Evolutionary conservation across 2,888 invertebrate species (phyloP).

Genomic region (Spialia ferax): DNA sequence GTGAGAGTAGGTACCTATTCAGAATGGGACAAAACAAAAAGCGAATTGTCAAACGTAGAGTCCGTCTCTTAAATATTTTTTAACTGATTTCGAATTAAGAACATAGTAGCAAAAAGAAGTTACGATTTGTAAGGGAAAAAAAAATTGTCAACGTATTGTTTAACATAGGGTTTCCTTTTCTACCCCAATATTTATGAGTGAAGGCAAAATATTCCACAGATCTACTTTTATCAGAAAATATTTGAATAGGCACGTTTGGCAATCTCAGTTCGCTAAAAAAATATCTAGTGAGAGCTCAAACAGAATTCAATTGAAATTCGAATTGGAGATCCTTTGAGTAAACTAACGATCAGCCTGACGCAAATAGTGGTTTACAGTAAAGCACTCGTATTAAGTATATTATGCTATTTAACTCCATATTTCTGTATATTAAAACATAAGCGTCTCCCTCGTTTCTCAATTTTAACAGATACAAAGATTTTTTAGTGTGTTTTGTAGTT

Average conservation of each 20-base stretch:
- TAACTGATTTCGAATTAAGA: constrained; percentile 57
- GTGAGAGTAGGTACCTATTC: too few species aligned
- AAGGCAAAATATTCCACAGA: not conserved
- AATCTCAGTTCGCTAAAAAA: constrained; percentile 21
- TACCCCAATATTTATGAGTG: not conserved
- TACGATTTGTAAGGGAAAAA: too few species aligned
- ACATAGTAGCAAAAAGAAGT: constrained; percentile 5
- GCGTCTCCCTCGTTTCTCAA: too few species aligned
- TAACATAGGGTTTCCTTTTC: constrained; percentile 7
- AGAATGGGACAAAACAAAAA: too few species aligned
- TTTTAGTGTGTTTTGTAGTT: too few species aligned
- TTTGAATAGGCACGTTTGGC: constrained; percentile 23
- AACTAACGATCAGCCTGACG: constrained; percentile 7
- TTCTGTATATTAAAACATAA: too few species aligned
- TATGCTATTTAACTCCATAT: too few species aligned
- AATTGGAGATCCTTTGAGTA: constrained; percentile 12
- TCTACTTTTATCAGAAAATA: constrained; percentile 23
- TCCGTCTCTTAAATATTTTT: too few species aligned
- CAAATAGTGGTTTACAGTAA: not conserved
- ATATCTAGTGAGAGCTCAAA: constrained; percentile 22
- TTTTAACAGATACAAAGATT: too few species aligned
- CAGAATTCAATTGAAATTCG: constrained; percentile 22
- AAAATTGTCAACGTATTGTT: constrained; percentile 10
- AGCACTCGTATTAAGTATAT: too few species aligned
- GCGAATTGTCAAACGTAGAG: too few species aligned